A percentile compares a stretch with the other conserved stretches of the same genome.
These are phyloP conservation scores for Epirrhoe alternata DNA, from an alignment of 2,888 invertebrate genomes.

Conservation along the genomic window DNA sequence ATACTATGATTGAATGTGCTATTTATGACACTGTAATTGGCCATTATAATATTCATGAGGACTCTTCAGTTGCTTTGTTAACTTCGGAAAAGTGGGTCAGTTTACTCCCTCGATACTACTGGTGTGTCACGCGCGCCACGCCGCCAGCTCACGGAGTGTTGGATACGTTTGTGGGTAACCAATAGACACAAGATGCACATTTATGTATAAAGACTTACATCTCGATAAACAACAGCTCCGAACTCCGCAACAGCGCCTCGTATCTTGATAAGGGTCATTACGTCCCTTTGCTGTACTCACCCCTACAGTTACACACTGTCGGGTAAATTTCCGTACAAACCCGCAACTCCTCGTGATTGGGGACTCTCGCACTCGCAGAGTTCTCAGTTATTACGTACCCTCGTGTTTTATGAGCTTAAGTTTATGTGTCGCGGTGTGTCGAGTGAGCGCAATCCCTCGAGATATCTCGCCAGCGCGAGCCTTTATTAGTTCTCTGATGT, in stretches of 20 bases:
- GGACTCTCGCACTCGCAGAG: not conserved
- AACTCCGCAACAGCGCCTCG: no score
- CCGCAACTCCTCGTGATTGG: not conserved
- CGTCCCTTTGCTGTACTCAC: no score
- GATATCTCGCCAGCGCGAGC: no score
- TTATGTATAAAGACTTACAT: no score
- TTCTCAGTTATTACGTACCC: slow-evolving; percentile 2
- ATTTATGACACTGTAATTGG: slow-evolving; percentile 31
- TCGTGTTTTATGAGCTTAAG: slow-evolving; percentile 1
- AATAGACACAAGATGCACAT: no score
- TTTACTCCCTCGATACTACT: slow-evolving; percentile 9
- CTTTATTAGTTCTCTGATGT: no score
- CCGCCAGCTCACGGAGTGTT: not conserved
- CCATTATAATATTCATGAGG: slow-evolving; percentile 33
- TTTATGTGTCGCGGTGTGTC: slow-evolving; percentile 1
- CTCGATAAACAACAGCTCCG: no score
- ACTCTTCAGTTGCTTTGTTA: slow-evolving; percentile 18
- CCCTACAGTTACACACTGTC: no score
- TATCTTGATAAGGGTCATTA: no score
- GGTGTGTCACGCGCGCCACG: not conserved
- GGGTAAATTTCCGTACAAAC: no score
- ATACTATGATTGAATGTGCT: slow-evolving; percentile 25
- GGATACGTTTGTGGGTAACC: no score
- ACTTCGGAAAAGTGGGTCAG: slow-evolving; percentile 26
- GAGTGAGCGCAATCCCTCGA: no score